phyloP scores from a whole-genome alignment of 2,797 vertebrate genomes.

The Myiotriccus ornatus region DNA sequence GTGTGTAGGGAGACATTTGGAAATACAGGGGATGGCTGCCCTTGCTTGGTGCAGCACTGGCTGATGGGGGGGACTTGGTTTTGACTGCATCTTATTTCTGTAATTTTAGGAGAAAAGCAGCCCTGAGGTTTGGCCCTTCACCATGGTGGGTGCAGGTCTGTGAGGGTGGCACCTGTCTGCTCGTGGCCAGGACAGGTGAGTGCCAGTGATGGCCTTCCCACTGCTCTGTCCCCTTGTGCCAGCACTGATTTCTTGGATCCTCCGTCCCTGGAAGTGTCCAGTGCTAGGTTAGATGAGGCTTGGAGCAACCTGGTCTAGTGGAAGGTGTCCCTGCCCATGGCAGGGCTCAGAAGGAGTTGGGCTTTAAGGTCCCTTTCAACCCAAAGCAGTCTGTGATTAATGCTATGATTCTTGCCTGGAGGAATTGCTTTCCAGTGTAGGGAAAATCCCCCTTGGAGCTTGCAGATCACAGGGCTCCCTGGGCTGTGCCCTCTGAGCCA shows the following conservation, averaged over 20 bases:
- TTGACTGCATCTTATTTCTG: neutral
- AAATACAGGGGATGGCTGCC: neutral
- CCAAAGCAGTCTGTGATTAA: neutral
- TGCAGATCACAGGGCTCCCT: neutral
- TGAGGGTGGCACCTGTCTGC: neutral
- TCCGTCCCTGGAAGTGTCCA: neutral
- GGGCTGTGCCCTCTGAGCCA: neutral
- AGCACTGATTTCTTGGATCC: neutral
- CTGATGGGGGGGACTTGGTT: neutral
- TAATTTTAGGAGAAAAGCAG: neutral
- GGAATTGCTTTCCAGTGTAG: rapidly evolving
- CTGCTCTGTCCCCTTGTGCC: neutral
- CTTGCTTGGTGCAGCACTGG: neutral
- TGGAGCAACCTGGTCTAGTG: neutral
- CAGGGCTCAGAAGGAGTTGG: neutral
- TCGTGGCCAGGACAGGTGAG: neutral
- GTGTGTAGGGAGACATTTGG: neutral
- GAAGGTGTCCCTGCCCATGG: neutral
- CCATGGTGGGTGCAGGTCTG: neutral
- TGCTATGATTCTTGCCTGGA: neutral
- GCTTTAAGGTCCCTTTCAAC: neutral
- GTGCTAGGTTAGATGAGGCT: rapidly evolving
- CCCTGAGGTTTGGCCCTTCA: neutral
- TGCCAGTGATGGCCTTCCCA: neutral
- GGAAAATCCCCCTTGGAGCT: neutral